Conservation (phyloP, 1,140 invertebrate genomes). For the Papilio dardanus region DNA sequence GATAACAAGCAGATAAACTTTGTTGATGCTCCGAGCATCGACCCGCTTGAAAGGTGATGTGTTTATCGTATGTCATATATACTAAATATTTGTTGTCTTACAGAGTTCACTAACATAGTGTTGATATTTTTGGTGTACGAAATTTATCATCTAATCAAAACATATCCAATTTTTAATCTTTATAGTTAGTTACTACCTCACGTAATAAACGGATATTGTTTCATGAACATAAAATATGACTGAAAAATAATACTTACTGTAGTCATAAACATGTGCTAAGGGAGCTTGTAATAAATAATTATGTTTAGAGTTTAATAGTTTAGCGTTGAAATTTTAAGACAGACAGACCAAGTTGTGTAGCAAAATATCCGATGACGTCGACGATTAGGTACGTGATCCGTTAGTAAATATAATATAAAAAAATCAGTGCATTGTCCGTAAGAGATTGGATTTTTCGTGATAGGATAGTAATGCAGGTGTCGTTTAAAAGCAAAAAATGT, state of each 20-base stretch:
- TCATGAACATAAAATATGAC: background rate
- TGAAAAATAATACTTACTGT: background rate
- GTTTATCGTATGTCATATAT: constrained; percentile 25
- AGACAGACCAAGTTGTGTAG: no score
- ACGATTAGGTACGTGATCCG: background rate
- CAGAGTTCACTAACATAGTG: background rate
- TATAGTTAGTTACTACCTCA: no score
- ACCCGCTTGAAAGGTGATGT: constrained; percentile 44
- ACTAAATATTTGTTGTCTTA: constrained; percentile 7
- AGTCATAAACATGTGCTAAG: no score
- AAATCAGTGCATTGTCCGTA: background rate
- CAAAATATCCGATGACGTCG: background rate
- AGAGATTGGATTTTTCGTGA: constrained; percentile 18
- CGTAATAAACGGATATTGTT: background rate
- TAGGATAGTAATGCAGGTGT: constrained; percentile 35
- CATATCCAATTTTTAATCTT: background rate
- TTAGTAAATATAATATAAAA: background rate
- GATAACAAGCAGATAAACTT: constrained; percentile 52
- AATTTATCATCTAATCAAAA: background rate
- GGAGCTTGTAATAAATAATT: background rate
- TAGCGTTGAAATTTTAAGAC: background rate
- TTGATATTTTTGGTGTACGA: background rate
- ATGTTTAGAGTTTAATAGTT: background rate
- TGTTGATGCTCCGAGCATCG: constrained; percentile 51
- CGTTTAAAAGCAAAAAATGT: constrained; percentile 27